Evolutionary conservation across 2,113 vertebrate genomes (phyloP), one percentile per base, ranked within the genome.

Genomic region (Corythaeola cristata): DNA sequence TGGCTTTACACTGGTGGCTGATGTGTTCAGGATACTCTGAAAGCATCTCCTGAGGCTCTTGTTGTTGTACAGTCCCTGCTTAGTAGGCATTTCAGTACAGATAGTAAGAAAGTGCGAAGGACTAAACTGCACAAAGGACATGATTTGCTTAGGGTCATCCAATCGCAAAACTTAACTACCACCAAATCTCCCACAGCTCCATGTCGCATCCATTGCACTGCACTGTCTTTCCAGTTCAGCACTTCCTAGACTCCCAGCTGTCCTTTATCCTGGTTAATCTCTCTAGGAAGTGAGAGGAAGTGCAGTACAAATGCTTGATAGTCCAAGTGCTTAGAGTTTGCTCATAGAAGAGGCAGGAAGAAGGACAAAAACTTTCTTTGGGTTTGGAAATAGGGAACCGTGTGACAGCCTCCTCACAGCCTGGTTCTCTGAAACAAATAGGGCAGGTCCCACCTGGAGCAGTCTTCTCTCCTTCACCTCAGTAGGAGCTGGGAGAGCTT

Each of bases 41-140:
- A 77, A 84, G 28, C 26, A 58, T 35, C 66, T 67, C 47, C 22
- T 21, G 39, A 49, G 33, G 47, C 52, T 41, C 23, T 72, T 80
- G 39, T 11, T 62, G 58, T 58, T 58, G 21, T 62, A 45, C 33
- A 83, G 63, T 62, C 79, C 44, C 24, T 66, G 59, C 59, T 74
- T 52, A 37, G 71, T 15, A 52, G n/a, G 23, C 0, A 4, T 63
- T 78, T 68, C 17, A 33, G 63, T 22, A 27, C 45, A 77, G 41
- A 21, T 13, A 74, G 60, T 53, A 39, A 81, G 49, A 50, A 52
- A 2, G 2, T 17, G 39, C 0, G 0, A 60, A 74, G 78, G 30
- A 49, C 74, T 41, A 3, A 55, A 41, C 53, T 9, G 30, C 12
- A 16, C 35, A 11, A 7, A 37, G 67, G 59, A 45, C 1, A 10